These are phyloP conservation scores for Callospermophilus lateralis DNA, from an alignment of 2,113 vertebrate genomes.

Conservation along the genomic window DNA sequence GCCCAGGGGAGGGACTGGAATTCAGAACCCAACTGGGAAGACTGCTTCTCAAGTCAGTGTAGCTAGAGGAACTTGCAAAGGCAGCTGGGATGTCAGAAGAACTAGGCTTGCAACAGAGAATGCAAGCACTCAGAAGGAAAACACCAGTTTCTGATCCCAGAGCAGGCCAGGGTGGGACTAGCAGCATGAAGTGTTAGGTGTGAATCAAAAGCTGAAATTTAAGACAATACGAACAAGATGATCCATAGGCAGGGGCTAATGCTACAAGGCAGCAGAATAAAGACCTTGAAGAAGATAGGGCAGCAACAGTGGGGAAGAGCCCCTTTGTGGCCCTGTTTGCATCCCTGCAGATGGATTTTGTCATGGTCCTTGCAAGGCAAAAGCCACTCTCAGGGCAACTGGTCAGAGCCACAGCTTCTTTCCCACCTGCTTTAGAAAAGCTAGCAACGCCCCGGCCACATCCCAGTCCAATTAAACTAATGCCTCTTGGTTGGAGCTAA, in stretches of 20 bases:
- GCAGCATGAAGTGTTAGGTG: too few relatives aligned
- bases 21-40: neutral
- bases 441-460: neutral
- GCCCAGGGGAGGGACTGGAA: neutral
- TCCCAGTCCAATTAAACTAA: neutral
- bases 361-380: neutral
- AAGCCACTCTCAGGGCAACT: neutral
- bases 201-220: neutral
- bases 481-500: neutral
- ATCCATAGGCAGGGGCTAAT: neutral
- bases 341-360: neutral
- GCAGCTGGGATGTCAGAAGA: neutral
- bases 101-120: neutral
- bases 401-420: neutral
- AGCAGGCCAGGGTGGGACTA: neutral
- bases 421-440: neutral
- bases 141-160: neutral
- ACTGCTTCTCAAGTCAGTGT: neutral
- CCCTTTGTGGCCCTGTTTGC: neutral
- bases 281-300: neutral
- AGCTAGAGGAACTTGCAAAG: neutral
- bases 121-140: neutral
- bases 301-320: too few relatives aligned
- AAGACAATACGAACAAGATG: neutral
- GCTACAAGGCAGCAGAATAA: neutral